phyloP scores from a whole-genome alignment of 2,888 invertebrate genomes.

The Drosophila lacicola region DNA sequence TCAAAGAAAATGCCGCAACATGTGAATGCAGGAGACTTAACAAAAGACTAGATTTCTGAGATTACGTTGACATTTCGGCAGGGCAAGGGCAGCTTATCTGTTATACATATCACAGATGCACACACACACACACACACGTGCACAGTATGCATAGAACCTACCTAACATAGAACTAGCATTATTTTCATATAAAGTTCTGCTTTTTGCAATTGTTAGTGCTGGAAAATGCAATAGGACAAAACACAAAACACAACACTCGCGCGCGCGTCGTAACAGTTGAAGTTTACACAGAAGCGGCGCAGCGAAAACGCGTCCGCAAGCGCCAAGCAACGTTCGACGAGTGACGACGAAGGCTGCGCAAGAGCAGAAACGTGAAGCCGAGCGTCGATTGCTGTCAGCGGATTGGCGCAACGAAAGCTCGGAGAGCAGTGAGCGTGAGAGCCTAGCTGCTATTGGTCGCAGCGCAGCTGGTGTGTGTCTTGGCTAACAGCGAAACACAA shows the following conservation, averaged over 20 bases:
- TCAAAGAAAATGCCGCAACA: slow-evolving; percentile 40
- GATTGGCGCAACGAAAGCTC: slow-evolving; percentile 42
- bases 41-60: slow-evolving; percentile 70
- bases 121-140: slow-evolving; percentile 10
- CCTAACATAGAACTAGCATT: slow-evolving; percentile 52
- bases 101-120: slow-evolving; percentile 43
- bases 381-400: slow-evolving; percentile 20
- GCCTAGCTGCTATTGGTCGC: slow-evolving; percentile 20
- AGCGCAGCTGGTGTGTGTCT: slow-evolving; percentile 17
- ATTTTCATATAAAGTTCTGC: slow-evolving; percentile 6
- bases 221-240: slow-evolving; percentile 1
- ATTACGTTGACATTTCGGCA: slow-evolving; percentile 71
- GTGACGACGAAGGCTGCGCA: slow-evolving; percentile 34
- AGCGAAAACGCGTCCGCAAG: slow-evolving; percentile 51
- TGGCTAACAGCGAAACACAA: slow-evolving; percentile 23
- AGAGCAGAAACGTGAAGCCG: slow-evolving; percentile 46
- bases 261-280: too few relatives aligned
- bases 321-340: slow-evolving; percentile 53
- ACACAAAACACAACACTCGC: slow-evolving; percentile 5
- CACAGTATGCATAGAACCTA: slow-evolving; percentile 40
- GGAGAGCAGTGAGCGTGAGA: slow-evolving; percentile 17
- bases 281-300: not conserved
- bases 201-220: slow-evolving; percentile 15
- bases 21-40: slow-evolving; percentile 40
- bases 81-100: slow-evolving; percentile 50